Evolutionary conservation across 2,888 invertebrate species (phyloP).

Genomic region (Kuschelorhynchus macadamiae): DNA sequence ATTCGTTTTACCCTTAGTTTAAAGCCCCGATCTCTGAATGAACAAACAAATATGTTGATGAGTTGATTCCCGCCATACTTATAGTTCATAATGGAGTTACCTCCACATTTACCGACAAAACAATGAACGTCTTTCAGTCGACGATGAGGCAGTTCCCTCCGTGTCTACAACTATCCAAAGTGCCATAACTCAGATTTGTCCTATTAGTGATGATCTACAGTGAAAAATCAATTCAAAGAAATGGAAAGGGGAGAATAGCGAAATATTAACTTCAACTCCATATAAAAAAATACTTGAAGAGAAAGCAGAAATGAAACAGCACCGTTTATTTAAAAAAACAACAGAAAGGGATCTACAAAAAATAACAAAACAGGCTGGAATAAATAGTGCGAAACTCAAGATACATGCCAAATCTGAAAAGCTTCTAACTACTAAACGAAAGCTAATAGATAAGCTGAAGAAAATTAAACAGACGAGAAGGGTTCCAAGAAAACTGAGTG

Average conservation of each 20-base stretch:
- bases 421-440: background rate
- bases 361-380: background rate
- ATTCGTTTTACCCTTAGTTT: too few species aligned
- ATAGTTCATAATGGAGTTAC: too few species aligned
- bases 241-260: background rate
- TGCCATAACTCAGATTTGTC: too few species aligned
- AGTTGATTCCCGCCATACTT: too few species aligned
- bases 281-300: background rate
- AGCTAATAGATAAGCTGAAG: background rate
- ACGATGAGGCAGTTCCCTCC: background rate
- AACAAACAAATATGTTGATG: too few species aligned
- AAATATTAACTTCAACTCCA: background rate
- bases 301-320: background rate
- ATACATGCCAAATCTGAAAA: background rate
- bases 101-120: too few species aligned
- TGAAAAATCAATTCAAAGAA: background rate
- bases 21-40: too few species aligned
- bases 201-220: background rate
- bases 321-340: background rate
- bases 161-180: background rate
- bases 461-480: background rate
- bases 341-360: background rate
- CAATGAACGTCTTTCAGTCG: too few species aligned
- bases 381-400: background rate
- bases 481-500: background rate